Evolutionary conservation across 2,113 vertebrate genomes (phyloP).

Genomic region (Cricetomys ansorgei): DNA sequence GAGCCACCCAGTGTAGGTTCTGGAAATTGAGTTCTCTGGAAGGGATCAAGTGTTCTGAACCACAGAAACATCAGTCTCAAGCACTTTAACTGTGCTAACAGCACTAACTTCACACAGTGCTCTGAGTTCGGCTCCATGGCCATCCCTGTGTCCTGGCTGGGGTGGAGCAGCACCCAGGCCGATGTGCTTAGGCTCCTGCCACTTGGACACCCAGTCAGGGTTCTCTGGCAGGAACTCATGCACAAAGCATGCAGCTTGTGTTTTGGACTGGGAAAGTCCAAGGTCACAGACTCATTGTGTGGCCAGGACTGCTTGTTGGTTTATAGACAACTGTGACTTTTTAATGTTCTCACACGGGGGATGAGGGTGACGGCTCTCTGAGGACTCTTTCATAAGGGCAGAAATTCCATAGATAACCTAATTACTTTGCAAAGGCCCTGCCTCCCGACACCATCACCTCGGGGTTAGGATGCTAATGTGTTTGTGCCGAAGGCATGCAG

Average conservation of each 20-base stretch:
- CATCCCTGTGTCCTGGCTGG: not conserved
- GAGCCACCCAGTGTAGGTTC: not conserved
- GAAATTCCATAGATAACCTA: not conserved
- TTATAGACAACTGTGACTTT: not conserved
- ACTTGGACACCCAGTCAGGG: not conserved
- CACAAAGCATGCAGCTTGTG: not conserved
- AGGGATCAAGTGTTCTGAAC: not conserved
- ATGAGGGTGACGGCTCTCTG: too few species aligned
- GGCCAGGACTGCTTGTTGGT: not conserved
- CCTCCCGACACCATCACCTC: too few species aligned
- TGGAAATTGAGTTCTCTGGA: not conserved
- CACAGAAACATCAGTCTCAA: not conserved
- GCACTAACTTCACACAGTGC: not conserved
- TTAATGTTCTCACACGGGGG: not conserved
- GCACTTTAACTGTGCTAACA: not conserved
- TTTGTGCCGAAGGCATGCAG: not conserved
- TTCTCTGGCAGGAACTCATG: not conserved
- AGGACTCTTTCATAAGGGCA: not conserved
- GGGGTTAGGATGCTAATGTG: not conserved
- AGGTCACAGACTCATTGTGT: not conserved
- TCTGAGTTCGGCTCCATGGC: not conserved
- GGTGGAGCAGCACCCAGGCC: rapidly evolving
- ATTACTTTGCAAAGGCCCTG: not conserved
- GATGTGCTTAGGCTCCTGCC: not conserved
- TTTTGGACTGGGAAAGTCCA: not conserved